These are phyloP conservation scores for Serripes groenlandicus DNA, from an alignment of 2,888 invertebrate species.

Conservation along the genomic window DNA sequence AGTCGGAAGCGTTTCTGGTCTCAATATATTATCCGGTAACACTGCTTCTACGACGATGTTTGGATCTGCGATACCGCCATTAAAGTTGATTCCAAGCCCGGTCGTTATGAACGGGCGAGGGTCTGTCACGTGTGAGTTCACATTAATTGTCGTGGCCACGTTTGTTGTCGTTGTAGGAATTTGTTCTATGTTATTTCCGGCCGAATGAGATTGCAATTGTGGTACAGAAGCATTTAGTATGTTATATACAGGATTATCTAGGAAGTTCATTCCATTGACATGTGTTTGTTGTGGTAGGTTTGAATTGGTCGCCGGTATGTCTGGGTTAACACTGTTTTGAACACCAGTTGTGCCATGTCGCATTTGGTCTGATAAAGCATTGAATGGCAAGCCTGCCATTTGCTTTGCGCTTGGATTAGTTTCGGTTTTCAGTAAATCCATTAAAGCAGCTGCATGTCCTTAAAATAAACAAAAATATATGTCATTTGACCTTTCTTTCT, in stretches of 20 bases:
- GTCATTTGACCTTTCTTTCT: background rate
- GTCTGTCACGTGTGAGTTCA: background rate
- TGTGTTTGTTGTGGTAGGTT: background rate
- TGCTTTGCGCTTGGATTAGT: background rate
- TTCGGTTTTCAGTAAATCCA: background rate
- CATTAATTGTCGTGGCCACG: background rate
- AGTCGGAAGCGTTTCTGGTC: background rate
- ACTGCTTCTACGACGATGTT: no score
- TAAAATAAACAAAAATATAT: background rate
- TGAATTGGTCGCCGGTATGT: background rate
- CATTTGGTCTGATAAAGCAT: background rate
- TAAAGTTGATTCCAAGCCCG: slow-evolving; percentile 6
- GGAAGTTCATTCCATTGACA: slow-evolving; percentile 1
- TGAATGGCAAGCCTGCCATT: slow-evolving; percentile 8
- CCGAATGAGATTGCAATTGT: background rate
- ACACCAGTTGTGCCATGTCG: background rate
- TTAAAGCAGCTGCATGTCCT: slow-evolving; percentile 5
- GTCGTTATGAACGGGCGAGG: background rate
- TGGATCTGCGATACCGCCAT: slow-evolving; percentile 4
- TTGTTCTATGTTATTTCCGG: background rate
- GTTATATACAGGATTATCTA: background rate
- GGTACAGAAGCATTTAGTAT: background rate
- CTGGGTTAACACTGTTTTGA: background rate
- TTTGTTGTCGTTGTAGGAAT: slow-evolving; percentile 7
- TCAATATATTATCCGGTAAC: background rate